Evolutionary conservation across 2,888 invertebrate genomes (phyloP).

Genomic region (Chorisops tibialis): DNA sequence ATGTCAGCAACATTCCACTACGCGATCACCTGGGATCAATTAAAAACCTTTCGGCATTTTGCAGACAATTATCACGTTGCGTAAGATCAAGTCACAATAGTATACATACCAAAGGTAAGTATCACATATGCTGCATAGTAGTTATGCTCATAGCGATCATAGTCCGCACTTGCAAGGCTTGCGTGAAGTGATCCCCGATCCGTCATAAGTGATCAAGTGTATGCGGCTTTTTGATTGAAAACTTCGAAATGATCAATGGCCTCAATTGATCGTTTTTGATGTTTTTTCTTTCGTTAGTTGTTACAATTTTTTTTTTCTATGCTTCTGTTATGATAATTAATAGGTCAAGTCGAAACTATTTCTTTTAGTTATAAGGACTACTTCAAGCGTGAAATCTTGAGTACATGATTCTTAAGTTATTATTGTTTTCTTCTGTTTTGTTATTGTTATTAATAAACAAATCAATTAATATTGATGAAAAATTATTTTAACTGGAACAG

Average conservation of each 20-base stretch:
- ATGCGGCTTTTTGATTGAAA: conserved; percentile 8
- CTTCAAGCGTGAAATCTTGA: too few species aligned
- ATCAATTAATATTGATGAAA: too few species aligned
- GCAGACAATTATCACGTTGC: conserved; percentile 10
- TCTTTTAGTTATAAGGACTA: too few species aligned
- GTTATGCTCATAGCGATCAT: not conserved
- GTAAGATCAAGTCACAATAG: not conserved
- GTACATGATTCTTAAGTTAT: too few species aligned
- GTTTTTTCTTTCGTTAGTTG: not conserved
- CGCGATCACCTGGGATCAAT: conserved; percentile 16
- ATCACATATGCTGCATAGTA: not conserved
- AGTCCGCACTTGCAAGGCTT: conserved; percentile 5
- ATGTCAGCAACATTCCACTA: not conserved
- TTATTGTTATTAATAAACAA: too few species aligned
- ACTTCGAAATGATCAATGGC: not conserved
- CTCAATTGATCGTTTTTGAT: not conserved
- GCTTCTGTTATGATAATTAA: not conserved
- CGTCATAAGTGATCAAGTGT: conserved; percentile 15
- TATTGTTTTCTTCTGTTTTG: too few species aligned
- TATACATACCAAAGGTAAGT: too few species aligned
- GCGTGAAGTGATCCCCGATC: not conserved
- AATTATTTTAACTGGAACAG: too few species aligned
- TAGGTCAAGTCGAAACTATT: not conserved
- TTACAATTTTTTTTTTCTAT: not conserved
- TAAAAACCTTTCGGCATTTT: conserved; percentile 14